phyloP scores from a whole-genome alignment of 35 echinoderm and acorn worm species.

The Apostichopus californicus region DNA sequence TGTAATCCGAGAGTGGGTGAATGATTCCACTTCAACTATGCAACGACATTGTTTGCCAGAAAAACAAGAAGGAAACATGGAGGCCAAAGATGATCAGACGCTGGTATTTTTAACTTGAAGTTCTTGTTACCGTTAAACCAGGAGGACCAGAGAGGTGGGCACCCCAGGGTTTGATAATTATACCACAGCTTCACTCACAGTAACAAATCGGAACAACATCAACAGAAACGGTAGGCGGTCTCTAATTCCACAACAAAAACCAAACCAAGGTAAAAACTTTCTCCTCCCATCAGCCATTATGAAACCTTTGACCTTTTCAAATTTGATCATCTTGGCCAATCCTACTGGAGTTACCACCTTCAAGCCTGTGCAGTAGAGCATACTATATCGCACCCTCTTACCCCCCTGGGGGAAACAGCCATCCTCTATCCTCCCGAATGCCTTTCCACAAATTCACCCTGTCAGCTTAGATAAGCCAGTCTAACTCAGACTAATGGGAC shows the following conservation, averaged over 20 bases:
- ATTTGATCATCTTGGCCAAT: neutral
- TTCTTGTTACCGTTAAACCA: too few species aligned
- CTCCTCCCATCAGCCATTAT: conserved; percentile 28
- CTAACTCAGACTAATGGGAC: conserved; percentile 56
- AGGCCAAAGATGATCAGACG: too few species aligned
- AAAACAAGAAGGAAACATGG: too few species aligned
- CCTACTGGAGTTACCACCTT: conserved; percentile 6
- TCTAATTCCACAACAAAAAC: neutral
- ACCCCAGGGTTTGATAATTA: neutral
- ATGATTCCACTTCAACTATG: too few species aligned
- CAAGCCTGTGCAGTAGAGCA: conserved; percentile 8
- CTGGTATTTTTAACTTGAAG: too few species aligned
- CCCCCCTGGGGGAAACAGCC: conserved; percentile 16
- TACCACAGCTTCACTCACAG: neutral
- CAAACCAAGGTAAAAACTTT: neutral
- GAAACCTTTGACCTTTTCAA: conserved; percentile 32
- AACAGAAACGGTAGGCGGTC: conserved; percentile 27
- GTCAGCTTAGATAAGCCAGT: conserved; percentile 52
- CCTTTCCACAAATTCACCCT: conserved; percentile 28
- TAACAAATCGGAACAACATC: conserved; percentile 26
- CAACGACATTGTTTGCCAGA: too few species aligned
- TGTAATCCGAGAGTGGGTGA: too few species aligned
- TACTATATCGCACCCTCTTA: conserved; percentile 24
- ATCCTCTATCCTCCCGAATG: conserved; percentile 12
- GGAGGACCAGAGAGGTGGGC: neutral